phyloP scores from a whole-genome alignment of 2,113 vertebrate species.

The Lontra canadensis region DNA sequence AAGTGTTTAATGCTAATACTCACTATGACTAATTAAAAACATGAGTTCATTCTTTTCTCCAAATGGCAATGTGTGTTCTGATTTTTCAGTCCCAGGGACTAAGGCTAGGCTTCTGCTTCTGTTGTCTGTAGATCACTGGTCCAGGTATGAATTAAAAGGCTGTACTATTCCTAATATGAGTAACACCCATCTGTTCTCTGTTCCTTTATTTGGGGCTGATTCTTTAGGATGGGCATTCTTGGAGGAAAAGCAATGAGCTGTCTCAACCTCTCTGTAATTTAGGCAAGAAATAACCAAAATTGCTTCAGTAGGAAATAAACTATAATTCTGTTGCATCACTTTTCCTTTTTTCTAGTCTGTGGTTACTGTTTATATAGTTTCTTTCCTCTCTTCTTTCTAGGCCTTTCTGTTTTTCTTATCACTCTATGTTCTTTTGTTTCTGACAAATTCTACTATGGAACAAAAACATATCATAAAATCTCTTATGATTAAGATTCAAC shows the following conservation, averaged over 20 bases:
- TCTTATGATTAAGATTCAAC: background rate
- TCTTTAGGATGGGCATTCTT: background rate
- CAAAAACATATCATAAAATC: background rate
- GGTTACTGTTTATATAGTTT: background rate
- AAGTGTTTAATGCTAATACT: background rate
- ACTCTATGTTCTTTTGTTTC: background rate
- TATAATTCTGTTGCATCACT: conserved; percentile 16
- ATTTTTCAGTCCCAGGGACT: background rate
- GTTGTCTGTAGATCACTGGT: background rate
- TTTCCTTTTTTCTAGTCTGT: background rate
- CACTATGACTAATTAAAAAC: conserved; percentile 21
- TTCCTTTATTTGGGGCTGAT: background rate
- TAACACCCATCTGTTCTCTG: background rate
- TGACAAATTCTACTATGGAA: conserved; percentile 18
- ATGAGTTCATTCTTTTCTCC: background rate
- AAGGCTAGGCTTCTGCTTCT: background rate
- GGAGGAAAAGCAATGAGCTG: background rate
- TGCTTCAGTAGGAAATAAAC: background rate
- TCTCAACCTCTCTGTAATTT: background rate
- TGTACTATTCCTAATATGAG: background rate
- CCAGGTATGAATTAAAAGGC: background rate
- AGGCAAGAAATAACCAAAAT: background rate
- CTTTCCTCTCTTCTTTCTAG: background rate
- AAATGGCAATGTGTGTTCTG: background rate
- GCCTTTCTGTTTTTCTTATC: background rate